Evolutionary conservation across 2,797 vertebrate species (phyloP).

Genomic region (Sebastes trivittatus): DNA sequence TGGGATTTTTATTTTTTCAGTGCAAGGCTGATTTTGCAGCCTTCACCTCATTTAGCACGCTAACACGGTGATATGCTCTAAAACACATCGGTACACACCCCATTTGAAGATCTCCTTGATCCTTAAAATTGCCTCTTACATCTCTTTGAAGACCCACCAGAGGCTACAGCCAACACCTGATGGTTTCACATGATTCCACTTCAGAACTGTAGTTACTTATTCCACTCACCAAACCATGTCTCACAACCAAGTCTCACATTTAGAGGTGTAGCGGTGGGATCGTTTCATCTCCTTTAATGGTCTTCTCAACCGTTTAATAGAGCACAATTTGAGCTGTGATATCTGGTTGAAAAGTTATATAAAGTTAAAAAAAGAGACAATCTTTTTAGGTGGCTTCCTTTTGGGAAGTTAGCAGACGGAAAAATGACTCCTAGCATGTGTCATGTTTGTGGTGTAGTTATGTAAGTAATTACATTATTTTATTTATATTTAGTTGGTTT

Average conservation of each 20-base stretch:
- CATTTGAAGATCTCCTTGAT: not conserved
- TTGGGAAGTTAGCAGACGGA: not conserved
- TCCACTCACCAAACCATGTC: not conserved
- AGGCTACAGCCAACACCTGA: not conserved
- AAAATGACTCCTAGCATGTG: not conserved
- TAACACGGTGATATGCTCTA: not conserved
- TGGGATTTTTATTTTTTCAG: not conserved
- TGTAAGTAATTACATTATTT: too few species aligned
- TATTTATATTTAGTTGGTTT: too few species aligned
- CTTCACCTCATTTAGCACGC: not conserved
- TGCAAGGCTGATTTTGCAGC: not conserved
- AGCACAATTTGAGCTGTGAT: not conserved
- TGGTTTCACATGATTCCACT: not conserved
- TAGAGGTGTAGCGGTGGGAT: not conserved
- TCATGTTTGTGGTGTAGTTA: too few species aligned
- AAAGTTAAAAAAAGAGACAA: not conserved
- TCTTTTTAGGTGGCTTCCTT: not conserved
- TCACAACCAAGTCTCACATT: not conserved
- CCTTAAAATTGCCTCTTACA: not conserved
- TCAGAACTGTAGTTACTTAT: not conserved
- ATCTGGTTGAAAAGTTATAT: not conserved
- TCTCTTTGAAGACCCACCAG: slow-evolving; percentile 7
- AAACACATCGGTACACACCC: not conserved
- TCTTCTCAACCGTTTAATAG: not conserved
- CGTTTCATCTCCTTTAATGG: not conserved